A percentile compares a stretch with the other conserved stretches of the same genome.
Conservation (phyloP, 2,888 invertebrate species). For the Parthenolecanium corni region DNA sequence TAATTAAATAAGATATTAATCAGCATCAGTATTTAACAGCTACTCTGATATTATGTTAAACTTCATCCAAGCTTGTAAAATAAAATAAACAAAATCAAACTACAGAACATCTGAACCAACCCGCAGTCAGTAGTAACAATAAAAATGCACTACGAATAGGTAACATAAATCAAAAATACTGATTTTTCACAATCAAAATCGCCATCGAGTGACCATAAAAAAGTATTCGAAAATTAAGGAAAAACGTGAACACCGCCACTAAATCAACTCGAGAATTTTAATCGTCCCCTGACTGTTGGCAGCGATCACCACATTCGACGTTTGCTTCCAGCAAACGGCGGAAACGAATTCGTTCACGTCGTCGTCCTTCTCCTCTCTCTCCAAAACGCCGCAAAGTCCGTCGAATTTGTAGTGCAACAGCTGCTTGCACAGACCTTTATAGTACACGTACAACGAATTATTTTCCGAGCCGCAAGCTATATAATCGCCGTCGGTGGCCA, state of each 20-base stretch:
- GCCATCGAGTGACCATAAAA: neutral
- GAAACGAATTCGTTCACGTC: constrained; percentile 88
- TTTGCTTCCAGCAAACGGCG: constrained; percentile 84
- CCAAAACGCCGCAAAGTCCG: constrained; percentile 52
- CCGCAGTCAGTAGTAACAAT: too few relatives aligned
- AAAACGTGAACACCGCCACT: constrained; percentile 22
- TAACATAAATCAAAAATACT: too few relatives aligned
- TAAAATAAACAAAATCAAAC: too few relatives aligned
- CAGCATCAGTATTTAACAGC: too few relatives aligned
- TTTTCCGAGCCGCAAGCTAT: constrained; percentile 92
- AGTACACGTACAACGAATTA: constrained; percentile 84
- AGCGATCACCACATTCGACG: constrained; percentile 73
- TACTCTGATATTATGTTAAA: too few relatives aligned
- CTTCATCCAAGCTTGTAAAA: too few relatives aligned
- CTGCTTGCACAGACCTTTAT: constrained; percentile 76
- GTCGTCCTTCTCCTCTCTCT: constrained; percentile 64
- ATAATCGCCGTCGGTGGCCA: constrained; percentile 84
- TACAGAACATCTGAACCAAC: too few relatives aligned
- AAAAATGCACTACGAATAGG: too few relatives aligned
- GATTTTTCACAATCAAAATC: too few relatives aligned
- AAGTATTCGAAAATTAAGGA: neutral
- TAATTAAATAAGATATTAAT: too few relatives aligned
- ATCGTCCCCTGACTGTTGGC: constrained; percentile 91
- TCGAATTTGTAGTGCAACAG: constrained; percentile 80
- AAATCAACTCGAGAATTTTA: constrained; percentile 62